phyloP scores from a whole-genome alignment of 2,888 invertebrate species.

The Dermolepida albohirtum region DNA sequence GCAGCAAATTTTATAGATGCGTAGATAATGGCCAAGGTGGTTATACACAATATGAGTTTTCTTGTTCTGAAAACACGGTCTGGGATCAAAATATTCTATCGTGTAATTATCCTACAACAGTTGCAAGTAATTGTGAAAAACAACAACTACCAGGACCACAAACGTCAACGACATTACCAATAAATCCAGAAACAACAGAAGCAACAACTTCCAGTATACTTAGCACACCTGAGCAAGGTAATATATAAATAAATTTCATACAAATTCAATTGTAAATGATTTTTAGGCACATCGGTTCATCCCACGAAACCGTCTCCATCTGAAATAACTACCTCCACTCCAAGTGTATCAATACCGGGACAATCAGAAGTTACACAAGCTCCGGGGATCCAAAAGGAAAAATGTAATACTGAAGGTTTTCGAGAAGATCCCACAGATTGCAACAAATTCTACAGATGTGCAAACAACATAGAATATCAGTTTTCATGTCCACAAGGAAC shows the following conservation, averaged over 20 bases:
- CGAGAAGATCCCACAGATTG: conserved; percentile 76
- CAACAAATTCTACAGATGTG: conserved; percentile 82
- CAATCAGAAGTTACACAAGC: conserved; percentile 29
- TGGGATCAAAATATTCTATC: conserved; percentile 78
- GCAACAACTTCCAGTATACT: not conserved
- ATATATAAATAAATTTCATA: not conserved
- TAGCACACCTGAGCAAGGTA: not conserved
- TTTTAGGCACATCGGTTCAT: not conserved
- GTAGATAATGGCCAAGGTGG: conserved; percentile 67
- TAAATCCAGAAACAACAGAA: not conserved
- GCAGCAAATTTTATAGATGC: conserved; percentile 82
- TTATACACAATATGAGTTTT: conserved; percentile 71
- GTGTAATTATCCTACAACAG: conserved; percentile 78
- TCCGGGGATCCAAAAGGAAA: conserved; percentile 30
- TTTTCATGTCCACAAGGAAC: conserved; percentile 82
- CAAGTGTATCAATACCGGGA: conserved; percentile 40
- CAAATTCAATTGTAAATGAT: too few species aligned
- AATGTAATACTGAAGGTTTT: conserved; percentile 76
- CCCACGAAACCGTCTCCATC: not conserved
- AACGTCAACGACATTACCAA: too few species aligned
- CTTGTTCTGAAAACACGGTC: conserved; percentile 80
- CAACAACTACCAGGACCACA: not conserved
- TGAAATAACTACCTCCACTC: not conserved
- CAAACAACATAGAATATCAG: conserved; percentile 72
- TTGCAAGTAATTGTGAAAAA: conserved; percentile 67